phyloP scores from a whole-genome alignment of 2,113 vertebrate species.

The zebrafish (Danio rerio) region DNA sequence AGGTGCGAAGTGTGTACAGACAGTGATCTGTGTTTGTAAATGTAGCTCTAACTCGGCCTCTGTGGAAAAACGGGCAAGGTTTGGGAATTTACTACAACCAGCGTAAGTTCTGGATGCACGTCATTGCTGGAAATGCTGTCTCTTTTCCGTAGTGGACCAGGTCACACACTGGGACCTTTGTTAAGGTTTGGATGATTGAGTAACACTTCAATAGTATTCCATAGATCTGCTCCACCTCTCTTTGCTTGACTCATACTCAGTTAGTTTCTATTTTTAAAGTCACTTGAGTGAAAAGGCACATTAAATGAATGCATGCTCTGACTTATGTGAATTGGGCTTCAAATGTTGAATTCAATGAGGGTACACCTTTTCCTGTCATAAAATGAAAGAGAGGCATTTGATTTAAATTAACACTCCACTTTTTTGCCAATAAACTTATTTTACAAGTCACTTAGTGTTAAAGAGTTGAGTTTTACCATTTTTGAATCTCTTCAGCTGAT shows the following conservation, averaged over 20 bases:
- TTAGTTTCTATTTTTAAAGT: conserved; percentile 1
- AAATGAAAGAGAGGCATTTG: neutral
- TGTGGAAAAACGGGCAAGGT: conserved; percentile 3
- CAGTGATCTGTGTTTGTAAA: conserved; percentile 5
- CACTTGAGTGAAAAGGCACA: neutral
- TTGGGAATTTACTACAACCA: conserved; percentile 36
- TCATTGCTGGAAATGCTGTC: conserved; percentile 13
- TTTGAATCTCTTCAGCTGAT: too few species aligned
- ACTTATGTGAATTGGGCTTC: conserved; percentile 1
- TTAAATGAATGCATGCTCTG: conserved; percentile 1
- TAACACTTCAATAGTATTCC: conserved; percentile 22
- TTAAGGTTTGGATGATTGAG: conserved; percentile 17
- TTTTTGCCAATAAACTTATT: too few species aligned
- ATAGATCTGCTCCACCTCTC: conserved; percentile 33
- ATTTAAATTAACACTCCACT: too few species aligned
- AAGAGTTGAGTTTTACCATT: too few species aligned
- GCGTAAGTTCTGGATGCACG: neutral
- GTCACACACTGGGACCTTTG: conserved; percentile 53
- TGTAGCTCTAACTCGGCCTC: neutral
- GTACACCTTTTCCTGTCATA: conserved; percentile 42
- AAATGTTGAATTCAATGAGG: conserved; percentile 10
- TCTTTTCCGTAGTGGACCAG: conserved; percentile 3
- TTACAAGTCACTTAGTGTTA: too few species aligned
- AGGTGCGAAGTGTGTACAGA: conserved; percentile 12
- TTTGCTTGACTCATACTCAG: neutral